Conservation (phyloP, 2,797 vertebrate genomes). For the Antrozous pallidus region DNA sequence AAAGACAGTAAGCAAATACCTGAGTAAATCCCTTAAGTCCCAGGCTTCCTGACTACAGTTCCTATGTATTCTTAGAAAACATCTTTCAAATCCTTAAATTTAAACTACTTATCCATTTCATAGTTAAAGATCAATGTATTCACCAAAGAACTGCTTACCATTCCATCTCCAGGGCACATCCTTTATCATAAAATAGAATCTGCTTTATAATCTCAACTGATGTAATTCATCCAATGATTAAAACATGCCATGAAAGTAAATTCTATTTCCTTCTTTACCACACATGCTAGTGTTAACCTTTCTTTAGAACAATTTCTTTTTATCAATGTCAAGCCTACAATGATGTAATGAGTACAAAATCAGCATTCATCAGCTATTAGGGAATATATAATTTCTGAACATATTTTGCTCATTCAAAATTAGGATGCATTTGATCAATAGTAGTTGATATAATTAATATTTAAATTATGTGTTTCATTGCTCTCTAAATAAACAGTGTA, state of each 20-base stretch:
- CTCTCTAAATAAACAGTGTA: neutral
- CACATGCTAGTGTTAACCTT: neutral
- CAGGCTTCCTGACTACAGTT: neutral
- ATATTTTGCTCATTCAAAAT: neutral
- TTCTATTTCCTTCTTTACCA: neutral
- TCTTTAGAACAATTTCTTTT: neutral
- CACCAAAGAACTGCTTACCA: neutral
- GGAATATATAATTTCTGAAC: slow-evolving; percentile 7
- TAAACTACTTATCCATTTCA: neutral
- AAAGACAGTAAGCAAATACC: slow-evolving; percentile 7
- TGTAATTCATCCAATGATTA: neutral
- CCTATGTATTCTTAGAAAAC: neutral
- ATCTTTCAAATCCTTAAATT: neutral
- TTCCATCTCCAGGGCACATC: neutral
- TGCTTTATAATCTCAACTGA: neutral
- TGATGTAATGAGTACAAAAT: neutral
- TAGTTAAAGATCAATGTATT: neutral
- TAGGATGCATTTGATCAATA: neutral
- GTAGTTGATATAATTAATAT: neutral
- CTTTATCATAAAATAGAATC: neutral
- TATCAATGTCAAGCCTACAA: neutral
- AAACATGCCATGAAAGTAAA: neutral
- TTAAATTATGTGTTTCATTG: neutral
- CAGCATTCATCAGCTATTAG: neutral
- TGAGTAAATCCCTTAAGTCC: neutral